Evolutionary conservation across 2,797 vertebrate genomes (phyloP).

Genomic region (Halcyon chelicuti): DNA sequence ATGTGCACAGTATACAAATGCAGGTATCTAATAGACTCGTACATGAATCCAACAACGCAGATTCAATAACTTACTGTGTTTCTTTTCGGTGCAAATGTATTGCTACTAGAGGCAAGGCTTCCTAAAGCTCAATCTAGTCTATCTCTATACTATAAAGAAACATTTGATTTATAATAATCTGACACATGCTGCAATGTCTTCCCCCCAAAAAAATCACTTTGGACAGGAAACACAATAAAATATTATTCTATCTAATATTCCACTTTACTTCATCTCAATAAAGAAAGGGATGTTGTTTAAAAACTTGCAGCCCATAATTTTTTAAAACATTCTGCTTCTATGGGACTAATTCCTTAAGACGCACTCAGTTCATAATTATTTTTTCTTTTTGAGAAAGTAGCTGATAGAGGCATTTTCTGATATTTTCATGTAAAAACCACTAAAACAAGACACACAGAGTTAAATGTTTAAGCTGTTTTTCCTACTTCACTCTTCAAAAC

Average conservation of each 20-base stretch:
- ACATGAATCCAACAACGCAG: neutral
- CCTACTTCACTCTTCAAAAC: slow-evolving; percentile 65
- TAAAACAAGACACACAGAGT: neutral
- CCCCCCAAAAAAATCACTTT: neutral
- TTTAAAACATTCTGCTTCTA: neutral
- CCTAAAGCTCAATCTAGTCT: neutral
- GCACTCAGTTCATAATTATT: neutral
- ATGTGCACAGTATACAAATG: neutral
- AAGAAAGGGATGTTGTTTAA: neutral
- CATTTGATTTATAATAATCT: neutral
- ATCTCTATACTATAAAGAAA: neutral
- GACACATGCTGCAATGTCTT: neutral
- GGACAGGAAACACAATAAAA: neutral
- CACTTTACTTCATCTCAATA: neutral
- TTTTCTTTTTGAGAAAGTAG: neutral
- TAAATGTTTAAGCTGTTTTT: slow-evolving; percentile 63
- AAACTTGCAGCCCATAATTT: neutral
- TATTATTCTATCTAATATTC: neutral
- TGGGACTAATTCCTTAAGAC: neutral
- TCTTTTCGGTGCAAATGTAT: neutral
- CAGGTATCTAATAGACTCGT: neutral
- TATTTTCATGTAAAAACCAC: neutral
- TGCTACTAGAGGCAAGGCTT: neutral
- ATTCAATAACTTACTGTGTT: neutral
- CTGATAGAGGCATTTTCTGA: neutral